These are phyloP conservation scores for Chymomyza procnemis DNA, from an alignment of 2,888 invertebrate genomes.

Conservation along the genomic window DNA sequence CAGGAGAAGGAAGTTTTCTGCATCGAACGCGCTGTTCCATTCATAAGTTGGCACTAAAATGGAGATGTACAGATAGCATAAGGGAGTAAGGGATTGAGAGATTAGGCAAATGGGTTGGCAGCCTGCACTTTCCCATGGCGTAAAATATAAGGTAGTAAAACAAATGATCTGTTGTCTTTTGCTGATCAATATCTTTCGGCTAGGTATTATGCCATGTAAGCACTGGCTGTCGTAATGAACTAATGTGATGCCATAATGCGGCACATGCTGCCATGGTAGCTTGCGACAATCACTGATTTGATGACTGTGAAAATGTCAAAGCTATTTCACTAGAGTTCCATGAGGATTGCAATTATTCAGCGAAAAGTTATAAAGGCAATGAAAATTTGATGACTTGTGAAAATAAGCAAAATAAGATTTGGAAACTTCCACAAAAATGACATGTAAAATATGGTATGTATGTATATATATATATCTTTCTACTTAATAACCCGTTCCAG, in stretches of 20 bases:
- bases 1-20: conserved; percentile 83
- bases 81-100: background rate
- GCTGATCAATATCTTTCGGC: conserved; percentile 53
- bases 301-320: conserved; percentile 63
- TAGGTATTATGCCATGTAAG: background rate
- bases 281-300: conserved; percentile 53
- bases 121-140: conserved; percentile 35
- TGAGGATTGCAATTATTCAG: conserved; percentile 1
- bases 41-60: conserved; percentile 44
- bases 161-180: conserved; percentile 24
- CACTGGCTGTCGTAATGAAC: conserved; percentile 4
- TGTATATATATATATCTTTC: background rate
- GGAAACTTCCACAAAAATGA: conserved; percentile 24
- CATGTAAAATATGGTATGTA: background rate
- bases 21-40: conserved; percentile 69
- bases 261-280: conserved; percentile 59
- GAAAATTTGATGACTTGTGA: conserved; percentile 71
- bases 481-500: no score
- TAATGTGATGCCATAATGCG: conserved; percentile 69
- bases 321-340: conserved; percentile 22
- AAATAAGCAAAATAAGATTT: conserved; percentile 50
- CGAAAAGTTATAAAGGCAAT: conserved; percentile 19
- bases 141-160: conserved; percentile 26
- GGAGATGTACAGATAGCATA: background rate
- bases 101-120: background rate